Percentiles rank a stretch among this genome's conserved stretches.
Evolutionary conservation across 1,140 invertebrate species (phyloP).

Genomic region (Drosophila tristis): DNA sequence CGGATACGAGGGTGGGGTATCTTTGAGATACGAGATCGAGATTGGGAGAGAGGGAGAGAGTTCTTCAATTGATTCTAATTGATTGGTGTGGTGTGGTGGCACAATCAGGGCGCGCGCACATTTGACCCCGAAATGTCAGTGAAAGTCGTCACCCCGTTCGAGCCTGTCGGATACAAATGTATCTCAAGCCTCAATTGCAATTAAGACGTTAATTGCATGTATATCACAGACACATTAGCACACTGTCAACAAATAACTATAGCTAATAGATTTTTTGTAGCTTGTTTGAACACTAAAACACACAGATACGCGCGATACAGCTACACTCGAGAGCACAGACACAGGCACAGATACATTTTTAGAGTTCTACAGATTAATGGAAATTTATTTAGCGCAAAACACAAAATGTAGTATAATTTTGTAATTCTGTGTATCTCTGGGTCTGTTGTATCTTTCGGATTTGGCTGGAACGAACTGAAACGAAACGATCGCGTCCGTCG

Average conservation of each 20-base stretch:
- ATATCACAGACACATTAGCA: slow-evolving; percentile 48
- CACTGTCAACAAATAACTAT: slow-evolving; percentile 23
- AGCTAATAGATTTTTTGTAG: slow-evolving; percentile 19
- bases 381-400: slow-evolving; percentile 63
- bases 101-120: slow-evolving; percentile 66
- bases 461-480: slow-evolving; percentile 80
- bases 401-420: slow-evolving; percentile 52
- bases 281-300: background rate
- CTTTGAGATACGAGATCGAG: slow-evolving; percentile 6
- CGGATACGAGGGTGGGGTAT: background rate
- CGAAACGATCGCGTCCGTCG: slow-evolving; percentile 77
- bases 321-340: background rate
- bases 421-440: slow-evolving; percentile 55
- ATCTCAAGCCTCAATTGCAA: slow-evolving; percentile 51
- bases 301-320: background rate
- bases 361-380: slow-evolving; percentile 49
- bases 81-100: slow-evolving; percentile 73
- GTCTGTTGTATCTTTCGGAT: slow-evolving; percentile 83
- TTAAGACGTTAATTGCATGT: slow-evolving; percentile 49
- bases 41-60: background rate
- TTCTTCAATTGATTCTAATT: slow-evolving; percentile 74
- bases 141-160: slow-evolving; percentile 73
- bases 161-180: slow-evolving; percentile 63
- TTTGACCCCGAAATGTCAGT: slow-evolving; percentile 75
- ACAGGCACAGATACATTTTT: slow-evolving; percentile 9